Evolutionary conservation across 2,888 invertebrate genomes (phyloP), one percentile per base, ranked within the genome.

Genomic region (Thera obeliscata): DNA sequence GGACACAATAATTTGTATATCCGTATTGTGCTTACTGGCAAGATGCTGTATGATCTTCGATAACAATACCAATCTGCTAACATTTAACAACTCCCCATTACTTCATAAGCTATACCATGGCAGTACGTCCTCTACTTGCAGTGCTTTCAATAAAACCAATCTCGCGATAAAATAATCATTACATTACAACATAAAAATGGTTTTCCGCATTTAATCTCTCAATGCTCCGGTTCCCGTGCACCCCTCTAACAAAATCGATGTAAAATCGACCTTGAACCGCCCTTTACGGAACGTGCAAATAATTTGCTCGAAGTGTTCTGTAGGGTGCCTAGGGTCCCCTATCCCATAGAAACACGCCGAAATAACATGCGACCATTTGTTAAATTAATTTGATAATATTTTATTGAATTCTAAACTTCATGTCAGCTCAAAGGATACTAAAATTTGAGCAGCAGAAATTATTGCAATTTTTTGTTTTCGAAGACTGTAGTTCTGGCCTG

Each of bases 241-340:
- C 85, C 85, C 85, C 76, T 78, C 70, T 67, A 64, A 72, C 75
- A 71, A 78, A 86, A 88, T 89, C 88, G 77, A 88, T 87, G 82
- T 77, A 78, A 80, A 78, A 80, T 80, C 83, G 87, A 89, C 91
- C 91, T 90, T 91, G 90, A 87, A 85, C 81, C 81, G 80, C 80
- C 81, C 81, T 72, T 77, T 5, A 82, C 83, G 86, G 85, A 86
- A 85, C 79, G 77, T 78, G 82, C 81, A 74, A 85, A 84, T 86
- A 84, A 85, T 87, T 86, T 79, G 81, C 81, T 79, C 78, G 76
- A 78, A 78, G 79, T 72, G 69, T 73, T 74, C 73, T 72, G 76
- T 64, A 63, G 67, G 76, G 75, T 69, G 75, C 62, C 67, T 56
- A 46, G 72, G 74, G 74, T 73, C 69, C 73, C 69, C 66, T 63